Evolutionary conservation across 1,140 invertebrate species (phyloP).

Genomic region (Charaxes varanes): DNA sequence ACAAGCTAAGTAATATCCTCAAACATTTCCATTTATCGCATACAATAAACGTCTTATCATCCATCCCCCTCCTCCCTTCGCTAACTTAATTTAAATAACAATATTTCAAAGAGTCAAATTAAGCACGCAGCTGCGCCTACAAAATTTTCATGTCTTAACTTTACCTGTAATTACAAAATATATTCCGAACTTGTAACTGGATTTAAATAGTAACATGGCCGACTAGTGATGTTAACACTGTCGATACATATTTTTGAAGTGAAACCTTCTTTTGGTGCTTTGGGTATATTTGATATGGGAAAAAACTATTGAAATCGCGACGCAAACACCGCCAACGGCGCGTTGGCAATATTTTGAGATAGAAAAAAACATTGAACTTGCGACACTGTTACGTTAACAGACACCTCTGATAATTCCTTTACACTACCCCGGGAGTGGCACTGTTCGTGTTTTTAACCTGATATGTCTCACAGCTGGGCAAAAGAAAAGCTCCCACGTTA

Average conservation of each 20-base stretch:
- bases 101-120: conserved; percentile 46
- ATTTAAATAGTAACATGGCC: conserved; percentile 65
- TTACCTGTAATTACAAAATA: conserved; percentile 71
- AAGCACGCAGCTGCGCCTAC: conserved; percentile 46
- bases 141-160: conserved; percentile 63
- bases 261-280: too few relatives aligned
- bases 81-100: conserved; percentile 37
- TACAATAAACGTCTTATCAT: conserved; percentile 10
- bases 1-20: too few relatives aligned
- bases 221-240: conserved; percentile 24
- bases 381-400: neutral
- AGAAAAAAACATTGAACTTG: neutral
- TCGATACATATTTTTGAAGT: neutral
- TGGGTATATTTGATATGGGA: too few relatives aligned
- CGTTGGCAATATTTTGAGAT: neutral
- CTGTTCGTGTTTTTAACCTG: too few relatives aligned
- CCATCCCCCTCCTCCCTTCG: conserved; percentile 10
- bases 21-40: neutral
- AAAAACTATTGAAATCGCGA: neutral
- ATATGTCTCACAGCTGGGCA: too few relatives aligned
- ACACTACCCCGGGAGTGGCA: too few relatives aligned
- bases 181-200: conserved; percentile 71
- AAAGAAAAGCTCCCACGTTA: too few relatives aligned
- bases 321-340: too few relatives aligned
- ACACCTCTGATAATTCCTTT: too few relatives aligned